phyloP scores from a whole-genome alignment of 2,797 vertebrate species.

The Columba guinea region DNA sequence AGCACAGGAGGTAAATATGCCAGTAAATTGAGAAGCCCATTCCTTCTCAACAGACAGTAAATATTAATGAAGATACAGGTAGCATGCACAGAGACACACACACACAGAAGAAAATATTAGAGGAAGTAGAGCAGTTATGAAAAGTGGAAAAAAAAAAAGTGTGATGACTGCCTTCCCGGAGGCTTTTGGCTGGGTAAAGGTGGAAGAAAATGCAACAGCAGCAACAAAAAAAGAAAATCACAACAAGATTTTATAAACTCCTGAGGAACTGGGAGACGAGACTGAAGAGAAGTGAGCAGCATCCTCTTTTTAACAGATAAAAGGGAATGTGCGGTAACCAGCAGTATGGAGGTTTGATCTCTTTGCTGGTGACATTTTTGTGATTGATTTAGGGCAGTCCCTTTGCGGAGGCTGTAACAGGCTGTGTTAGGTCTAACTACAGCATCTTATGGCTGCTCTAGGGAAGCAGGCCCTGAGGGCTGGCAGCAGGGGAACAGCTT shows the following conservation, averaged over 20 bases:
- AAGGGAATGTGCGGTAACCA: neutral
- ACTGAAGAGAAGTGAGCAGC: neutral
- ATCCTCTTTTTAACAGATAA: conserved; percentile 22
- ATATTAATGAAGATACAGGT: conserved; percentile 63
- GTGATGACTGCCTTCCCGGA: conserved; percentile 52
- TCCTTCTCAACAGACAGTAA: conserved; percentile 45
- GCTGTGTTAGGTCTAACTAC: neutral
- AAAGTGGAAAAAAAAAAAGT: conserved; percentile 35
- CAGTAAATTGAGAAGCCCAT: conserved; percentile 47
- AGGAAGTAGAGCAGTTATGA: conserved; percentile 70
- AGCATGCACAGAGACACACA: rapidly evolving
- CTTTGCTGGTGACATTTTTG: neutral
- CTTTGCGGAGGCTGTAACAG: neutral
- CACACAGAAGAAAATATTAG: neutral
- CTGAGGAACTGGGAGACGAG: neutral
- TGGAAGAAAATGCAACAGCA: neutral
- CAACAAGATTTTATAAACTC: neutral
- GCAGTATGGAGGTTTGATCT: conserved; percentile 35
- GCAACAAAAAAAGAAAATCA: conserved; percentile 24
- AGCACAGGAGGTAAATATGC: conserved; percentile 42
- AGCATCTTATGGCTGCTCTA: neutral
- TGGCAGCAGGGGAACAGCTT: neutral
- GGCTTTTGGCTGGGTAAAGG: neutral
- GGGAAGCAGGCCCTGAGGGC: neutral
- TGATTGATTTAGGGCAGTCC: conserved; percentile 55